Conservation (phyloP, 2,797 vertebrate genomes). For the Euphonia xanthogaster region DNA sequence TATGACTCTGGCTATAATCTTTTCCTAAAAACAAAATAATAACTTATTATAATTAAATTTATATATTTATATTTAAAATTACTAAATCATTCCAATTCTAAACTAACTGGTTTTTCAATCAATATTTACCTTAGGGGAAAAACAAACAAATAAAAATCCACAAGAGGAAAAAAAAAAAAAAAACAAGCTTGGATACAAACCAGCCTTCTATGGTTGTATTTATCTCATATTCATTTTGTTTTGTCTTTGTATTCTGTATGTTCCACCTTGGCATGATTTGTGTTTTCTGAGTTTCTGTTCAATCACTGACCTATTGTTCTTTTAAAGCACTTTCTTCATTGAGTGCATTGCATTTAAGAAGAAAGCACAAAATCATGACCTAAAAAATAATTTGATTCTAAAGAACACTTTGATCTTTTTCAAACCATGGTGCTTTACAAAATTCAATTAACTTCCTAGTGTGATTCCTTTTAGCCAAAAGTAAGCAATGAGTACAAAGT, state of each 20-base stretch:
- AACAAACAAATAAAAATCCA: too few relatives aligned
- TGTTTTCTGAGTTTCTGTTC: neutral
- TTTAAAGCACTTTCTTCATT: slow-evolving; percentile 1
- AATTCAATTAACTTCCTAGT: slow-evolving; percentile 42
- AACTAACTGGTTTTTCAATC: neutral
- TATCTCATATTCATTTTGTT: neutral
- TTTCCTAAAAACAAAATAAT: neutral
- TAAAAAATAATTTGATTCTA: neutral
- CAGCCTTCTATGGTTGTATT: neutral
- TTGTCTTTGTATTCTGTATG: neutral
- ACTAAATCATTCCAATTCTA: neutral
- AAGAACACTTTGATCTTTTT: slow-evolving; percentile 8
- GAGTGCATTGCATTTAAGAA: neutral
- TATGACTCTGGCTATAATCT: neutral
- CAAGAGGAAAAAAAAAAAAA: neutral
- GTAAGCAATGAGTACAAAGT: neutral
- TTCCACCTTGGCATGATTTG: neutral
- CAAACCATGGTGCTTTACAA: neutral
- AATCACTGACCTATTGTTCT: neutral
- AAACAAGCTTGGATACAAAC: neutral
- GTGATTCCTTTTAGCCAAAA: slow-evolving; percentile 27
- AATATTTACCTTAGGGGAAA: neutral
- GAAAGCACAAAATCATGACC: neutral
- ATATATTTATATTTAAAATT: neutral
- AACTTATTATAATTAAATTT: neutral